Evolutionary conservation across 2,888 invertebrate species (phyloP).

Genomic region (Opisthograptis luteolata): DNA sequence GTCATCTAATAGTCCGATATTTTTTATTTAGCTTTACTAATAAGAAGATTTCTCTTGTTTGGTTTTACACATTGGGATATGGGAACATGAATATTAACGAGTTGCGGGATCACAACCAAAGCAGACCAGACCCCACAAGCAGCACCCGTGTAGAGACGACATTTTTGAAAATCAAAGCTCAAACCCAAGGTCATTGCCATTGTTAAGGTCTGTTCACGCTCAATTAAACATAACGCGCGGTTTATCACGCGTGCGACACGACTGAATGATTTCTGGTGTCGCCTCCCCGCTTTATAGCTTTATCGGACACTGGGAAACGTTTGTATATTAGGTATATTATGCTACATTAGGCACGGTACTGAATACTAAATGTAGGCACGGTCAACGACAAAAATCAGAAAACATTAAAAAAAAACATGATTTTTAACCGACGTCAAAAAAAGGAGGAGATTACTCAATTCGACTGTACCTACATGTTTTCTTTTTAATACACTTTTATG

Average conservation of each 20-base stretch:
- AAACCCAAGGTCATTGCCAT: conserved; percentile 36
- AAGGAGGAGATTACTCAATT: too few species aligned
- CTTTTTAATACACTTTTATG: too few species aligned
- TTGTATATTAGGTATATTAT: conserved; percentile 28
- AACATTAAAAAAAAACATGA: too few species aligned
- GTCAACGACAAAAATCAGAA: too few species aligned
- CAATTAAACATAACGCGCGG: conserved; percentile 40
- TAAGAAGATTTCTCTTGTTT: too few species aligned
- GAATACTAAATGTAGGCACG: conserved; percentile 15
- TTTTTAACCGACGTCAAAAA: too few species aligned
- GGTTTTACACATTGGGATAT: too few species aligned
- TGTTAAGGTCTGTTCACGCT: conserved; percentile 42
- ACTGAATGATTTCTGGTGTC: conserved; percentile 32
- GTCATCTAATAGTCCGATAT: too few species aligned
- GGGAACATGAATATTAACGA: too few species aligned
- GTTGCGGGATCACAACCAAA: conserved; percentile 14
- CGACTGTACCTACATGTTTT: too few species aligned
- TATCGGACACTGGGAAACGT: conserved; percentile 28
- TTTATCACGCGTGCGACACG: conserved; percentile 36
- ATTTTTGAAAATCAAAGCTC: conserved; percentile 13
- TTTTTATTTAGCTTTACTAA: too few species aligned
- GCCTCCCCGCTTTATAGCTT: conserved; percentile 32
- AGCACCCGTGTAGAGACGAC: background rate
- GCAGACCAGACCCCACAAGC: background rate
- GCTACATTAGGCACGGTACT: conserved; percentile 31